Evolutionary conservation across 2,888 invertebrate species (phyloP), one percentile per base, ranked within the genome.

Genomic region (Ditylenchus weischeri): DNA sequence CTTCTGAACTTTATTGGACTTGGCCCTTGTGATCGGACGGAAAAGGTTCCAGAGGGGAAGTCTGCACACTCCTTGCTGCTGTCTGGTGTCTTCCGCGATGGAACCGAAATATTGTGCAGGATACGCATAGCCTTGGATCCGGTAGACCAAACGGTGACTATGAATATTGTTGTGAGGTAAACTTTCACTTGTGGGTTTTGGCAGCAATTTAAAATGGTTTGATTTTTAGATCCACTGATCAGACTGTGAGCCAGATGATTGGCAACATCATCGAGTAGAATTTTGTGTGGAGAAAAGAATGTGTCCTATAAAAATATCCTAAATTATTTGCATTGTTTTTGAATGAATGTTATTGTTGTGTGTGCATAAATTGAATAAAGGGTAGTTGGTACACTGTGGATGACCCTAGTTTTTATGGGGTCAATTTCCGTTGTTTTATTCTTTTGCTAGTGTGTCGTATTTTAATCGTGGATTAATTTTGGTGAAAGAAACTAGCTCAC

Each of bases 11-110:
- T 90, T 83, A 86, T 93, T 74, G 92, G 92, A 0, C 86, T 93
- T 84, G 90, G 90, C 77, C 89, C 92, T 0, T 90, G 90, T 62
- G 92, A 93, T 83, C 86, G 91, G 50, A 89, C 90, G 0, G 92
- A 93, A 83, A 89, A 89, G 77, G 89, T 93, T 2, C 88, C 89
- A 0, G 89, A 91, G 72, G 92, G 90, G 58, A 90, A 90, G 75
- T 88, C 89, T 21, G 88, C 90, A 0, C 93, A 93, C 83, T 89
- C 90, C 0, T 86, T 93, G 48, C 86, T 89, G 64, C 87, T 93
- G 72, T 89, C 91, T 48, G 98, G 93, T 85, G 83, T 91, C 35
- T 98, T 92, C 84, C 88, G 96, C 67, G 93, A 93, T 0, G 93
- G 93, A 10, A 69, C 64, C 51, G 78, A 80, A 50, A 77, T 81